Base-by-base conservation (phyloP, 2,888 invertebrate genomes). In the Diabrotica balteata region DNA sequence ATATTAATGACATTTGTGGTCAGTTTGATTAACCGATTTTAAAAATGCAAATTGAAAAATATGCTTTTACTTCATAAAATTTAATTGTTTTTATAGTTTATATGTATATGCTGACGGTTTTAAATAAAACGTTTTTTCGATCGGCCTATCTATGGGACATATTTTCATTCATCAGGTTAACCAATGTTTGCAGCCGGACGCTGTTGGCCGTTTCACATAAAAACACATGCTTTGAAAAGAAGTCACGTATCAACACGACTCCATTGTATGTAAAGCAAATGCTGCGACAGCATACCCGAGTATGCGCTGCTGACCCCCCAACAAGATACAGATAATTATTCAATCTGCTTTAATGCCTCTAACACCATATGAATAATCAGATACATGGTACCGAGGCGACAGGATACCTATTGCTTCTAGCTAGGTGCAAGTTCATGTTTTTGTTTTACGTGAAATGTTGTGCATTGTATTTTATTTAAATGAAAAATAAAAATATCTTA, bases 211-310 rank as follows among this genome's bases (percentile, higher is more conserved):
- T 75, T 75, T 73, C 74, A 76, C 73, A 79, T 77, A 81, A 79
- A 82, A 80, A 80, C 79, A 78, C 74, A 78, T 78, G 80, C 81
- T 82, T 81, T 75, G 77, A 77, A 82, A 80, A 76, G 77, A 76
- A 80, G 80, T 83, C 83, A 82, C 83, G 82, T 83, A 81, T 78
- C 78, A 73, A 80, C 81, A 79, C 79, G 80, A 77, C 76, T 79
- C 82, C 80, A 82, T 83, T 83, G 83, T 83, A 83, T 83, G 83
- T 82, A 82, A 83, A 83, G 79, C 80, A 74, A 76, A 78, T 73
- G 76, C 79, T 76, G 76, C 77, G 73, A 77, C 75, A 72, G 79
- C 79, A 78, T 78, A 76, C 75, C 69, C 72, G 75, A 76, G 74
- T 72, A 10, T 67, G 70, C 72, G 68, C 73, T 11, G 11, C 9